phyloP scores from a whole-genome alignment of 2,113 vertebrate genomes.

The Peucedramus taeniatus region DNA sequence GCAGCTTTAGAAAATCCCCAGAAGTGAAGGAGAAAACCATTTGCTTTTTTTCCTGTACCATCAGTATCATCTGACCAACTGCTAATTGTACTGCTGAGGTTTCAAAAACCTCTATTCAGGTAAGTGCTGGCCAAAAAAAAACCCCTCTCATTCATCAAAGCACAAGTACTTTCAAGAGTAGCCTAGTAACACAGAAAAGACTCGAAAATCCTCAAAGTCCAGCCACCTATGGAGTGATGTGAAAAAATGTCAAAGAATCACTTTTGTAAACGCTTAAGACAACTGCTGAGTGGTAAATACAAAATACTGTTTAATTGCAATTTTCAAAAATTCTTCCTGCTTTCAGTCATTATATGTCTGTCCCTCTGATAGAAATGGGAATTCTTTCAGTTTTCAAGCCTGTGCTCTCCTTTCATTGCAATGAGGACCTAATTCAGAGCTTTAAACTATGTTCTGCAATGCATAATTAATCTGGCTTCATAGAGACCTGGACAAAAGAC shows the following conservation, averaged over 20 bases:
- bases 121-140: slow-evolving; percentile 8
- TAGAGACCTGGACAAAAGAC: slow-evolving; percentile 88
- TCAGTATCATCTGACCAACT: slow-evolving; percentile 34
- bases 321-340: slow-evolving; percentile 70
- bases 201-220: slow-evolving; percentile 70
- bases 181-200: slow-evolving; percentile 73
- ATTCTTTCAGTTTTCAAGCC: slow-evolving; percentile 73
- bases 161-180: slow-evolving; percentile 63
- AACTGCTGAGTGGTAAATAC: slow-evolving; percentile 68
- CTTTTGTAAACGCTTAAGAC: slow-evolving; percentile 64
- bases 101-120: slow-evolving; percentile 60
- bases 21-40: slow-evolving; percentile 32
- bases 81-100: slow-evolving; percentile 50
- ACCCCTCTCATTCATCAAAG: slow-evolving; percentile 38
- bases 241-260: slow-evolving; percentile 67
- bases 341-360: slow-evolving; percentile 74
- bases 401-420: slow-evolving; percentile 71
- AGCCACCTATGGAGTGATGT: slow-evolving; percentile 66
- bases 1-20: slow-evolving; percentile 48
- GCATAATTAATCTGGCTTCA: slow-evolving; percentile 97
- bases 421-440: slow-evolving; percentile 72
- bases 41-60: slow-evolving; percentile 12
- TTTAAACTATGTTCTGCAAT: slow-evolving; percentile 82
- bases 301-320: slow-evolving; percentile 75
- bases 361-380: slow-evolving; percentile 66